These are phyloP conservation scores for Drosophila burlai DNA, from an alignment of 1,140 invertebrate genomes.

Conservation along the genomic window DNA sequence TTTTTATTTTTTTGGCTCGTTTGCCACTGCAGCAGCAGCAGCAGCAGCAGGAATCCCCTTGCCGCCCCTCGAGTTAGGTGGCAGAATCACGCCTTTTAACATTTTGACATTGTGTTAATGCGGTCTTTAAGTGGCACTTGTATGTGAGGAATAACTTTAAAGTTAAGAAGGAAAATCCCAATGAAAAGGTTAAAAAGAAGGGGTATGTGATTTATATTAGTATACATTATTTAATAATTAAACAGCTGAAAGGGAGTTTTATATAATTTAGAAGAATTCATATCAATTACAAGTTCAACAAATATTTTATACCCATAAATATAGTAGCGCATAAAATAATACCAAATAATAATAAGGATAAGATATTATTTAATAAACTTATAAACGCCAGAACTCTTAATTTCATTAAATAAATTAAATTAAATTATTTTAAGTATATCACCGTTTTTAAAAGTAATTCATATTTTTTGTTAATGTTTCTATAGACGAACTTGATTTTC, in stretches of 20 bases:
- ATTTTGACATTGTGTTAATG: constrained; percentile 83
- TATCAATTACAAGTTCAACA: too few species aligned
- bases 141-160: constrained; percentile 23
- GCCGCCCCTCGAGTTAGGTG: constrained; percentile 29
- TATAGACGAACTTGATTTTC: not conserved
- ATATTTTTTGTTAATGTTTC: not conserved
- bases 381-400: not conserved
- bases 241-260: too few species aligned
- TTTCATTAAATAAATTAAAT: not conserved
- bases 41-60: not conserved
- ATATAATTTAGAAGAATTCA: too few species aligned
- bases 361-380: too few species aligned
- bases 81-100: constrained; percentile 77
- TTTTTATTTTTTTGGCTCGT: constrained; percentile 46
- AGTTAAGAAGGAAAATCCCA: not conserved
- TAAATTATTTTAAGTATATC: not conserved
- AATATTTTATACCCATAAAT: too few species aligned
- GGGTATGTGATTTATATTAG: not conserved
- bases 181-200: not conserved
- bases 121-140: constrained; percentile 61
- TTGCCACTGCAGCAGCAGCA: constrained; percentile 43
- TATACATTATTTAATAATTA: too few species aligned
- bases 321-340: too few species aligned
- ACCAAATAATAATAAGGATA: too few species aligned
- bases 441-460: not conserved